Percentiles rank a stretch among this genome's conserved stretches.
Evolutionary conservation across 2,888 invertebrate genomes (phyloP).

Genomic region (Amphipyra berbera): DNA sequence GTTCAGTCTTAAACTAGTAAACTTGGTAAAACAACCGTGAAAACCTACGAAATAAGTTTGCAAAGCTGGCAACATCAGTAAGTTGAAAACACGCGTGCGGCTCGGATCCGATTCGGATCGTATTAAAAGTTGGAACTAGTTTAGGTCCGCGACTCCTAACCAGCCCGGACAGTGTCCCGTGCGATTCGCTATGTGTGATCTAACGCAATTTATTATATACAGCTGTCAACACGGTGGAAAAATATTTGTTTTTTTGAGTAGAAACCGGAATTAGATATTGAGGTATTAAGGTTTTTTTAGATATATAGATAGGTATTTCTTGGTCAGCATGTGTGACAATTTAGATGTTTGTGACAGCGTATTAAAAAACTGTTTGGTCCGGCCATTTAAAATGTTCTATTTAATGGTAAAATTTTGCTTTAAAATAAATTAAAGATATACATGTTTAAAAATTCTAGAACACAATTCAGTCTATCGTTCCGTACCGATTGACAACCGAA

Average conservation of each 20-base stretch:
- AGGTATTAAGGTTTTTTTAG: no score
- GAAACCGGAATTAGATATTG: background rate
- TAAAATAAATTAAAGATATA: no score
- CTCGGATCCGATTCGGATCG: conserved; percentile 44
- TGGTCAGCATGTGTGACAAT: no score
- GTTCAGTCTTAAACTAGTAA: no score
- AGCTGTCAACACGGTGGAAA: background rate
- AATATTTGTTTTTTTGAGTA: background rate
- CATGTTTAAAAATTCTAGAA: no score
- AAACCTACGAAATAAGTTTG: conserved; percentile 6
- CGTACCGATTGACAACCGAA: no score
- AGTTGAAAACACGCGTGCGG: conserved; percentile 20
- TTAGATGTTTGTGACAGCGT: no score
- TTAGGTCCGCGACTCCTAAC: conserved; percentile 29
- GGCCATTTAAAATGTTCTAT: no score
- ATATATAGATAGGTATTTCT: no score
- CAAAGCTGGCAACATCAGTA: conserved; percentile 15
- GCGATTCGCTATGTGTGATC: conserved; percentile 18
- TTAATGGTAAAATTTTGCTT: no score
- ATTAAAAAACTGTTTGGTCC: no score
- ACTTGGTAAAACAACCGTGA: background rate
- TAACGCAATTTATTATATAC: conserved; percentile 9
- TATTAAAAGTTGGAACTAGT: conserved; percentile 64
- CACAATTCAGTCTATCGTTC: no score
- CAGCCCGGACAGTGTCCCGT: conserved; percentile 20